Conservation (phyloP, 2,888 invertebrate genomes). For the Nomada fabriciana region DNA sequence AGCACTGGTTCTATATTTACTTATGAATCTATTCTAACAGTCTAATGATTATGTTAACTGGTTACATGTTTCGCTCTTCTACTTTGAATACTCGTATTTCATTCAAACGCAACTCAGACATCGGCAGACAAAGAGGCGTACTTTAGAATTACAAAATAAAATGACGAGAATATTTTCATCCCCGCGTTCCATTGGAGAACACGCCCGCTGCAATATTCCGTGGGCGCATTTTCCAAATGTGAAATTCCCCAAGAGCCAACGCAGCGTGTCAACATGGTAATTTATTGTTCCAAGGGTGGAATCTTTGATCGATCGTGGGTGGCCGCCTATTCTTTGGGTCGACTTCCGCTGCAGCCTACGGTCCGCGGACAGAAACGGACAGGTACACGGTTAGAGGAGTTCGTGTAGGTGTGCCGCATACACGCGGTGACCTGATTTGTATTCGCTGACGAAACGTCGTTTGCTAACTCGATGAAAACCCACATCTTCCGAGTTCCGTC, state of each 20-base stretch:
- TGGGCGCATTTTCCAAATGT: neutral
- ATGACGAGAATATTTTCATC: no score
- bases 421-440: conserved; percentile 68
- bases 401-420: conserved; percentile 23
- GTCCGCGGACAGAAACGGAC: conserved; percentile 47
- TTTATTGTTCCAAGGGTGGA: conserved; percentile 43
- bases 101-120: no score
- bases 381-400: conserved; percentile 29
- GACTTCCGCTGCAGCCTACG: conserved; percentile 54
- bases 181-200: neutral
- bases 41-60: neutral
- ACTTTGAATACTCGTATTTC: no score
- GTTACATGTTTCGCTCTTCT: neutral
- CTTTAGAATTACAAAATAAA: neutral
- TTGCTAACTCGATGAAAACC: conserved; percentile 75
- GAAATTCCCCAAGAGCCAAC: conserved; percentile 1
- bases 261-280: conserved; percentile 24
- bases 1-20: neutral
- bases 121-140: no score
- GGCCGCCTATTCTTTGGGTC: conserved; percentile 43
- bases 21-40: neutral
- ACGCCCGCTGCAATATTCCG: neutral
- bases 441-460: conserved; percentile 69
- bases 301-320: conserved; percentile 59
- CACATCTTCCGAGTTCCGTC: conserved; percentile 68